These are phyloP conservation scores for Meganola albula DNA, from an alignment of 2,888 invertebrate species.

Conservation along the genomic window DNA sequence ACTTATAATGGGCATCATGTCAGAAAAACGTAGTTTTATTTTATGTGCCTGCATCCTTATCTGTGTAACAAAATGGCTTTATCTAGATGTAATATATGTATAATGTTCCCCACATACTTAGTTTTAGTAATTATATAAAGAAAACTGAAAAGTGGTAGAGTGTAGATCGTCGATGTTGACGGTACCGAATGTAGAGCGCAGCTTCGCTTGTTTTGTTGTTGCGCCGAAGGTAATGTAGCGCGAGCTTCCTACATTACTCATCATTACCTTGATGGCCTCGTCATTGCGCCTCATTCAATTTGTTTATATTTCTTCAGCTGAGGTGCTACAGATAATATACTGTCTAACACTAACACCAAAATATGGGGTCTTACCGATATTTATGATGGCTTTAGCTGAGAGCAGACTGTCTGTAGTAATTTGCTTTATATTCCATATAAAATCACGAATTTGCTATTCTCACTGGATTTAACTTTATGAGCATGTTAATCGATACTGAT, in stretches of 20 bases:
- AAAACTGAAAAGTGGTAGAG: too few relatives aligned
- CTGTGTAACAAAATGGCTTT: too few relatives aligned
- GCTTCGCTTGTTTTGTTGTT: too few relatives aligned
- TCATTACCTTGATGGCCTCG: slow-evolving; percentile 64
- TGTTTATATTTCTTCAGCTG: slow-evolving; percentile 75
- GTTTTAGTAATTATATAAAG: too few relatives aligned
- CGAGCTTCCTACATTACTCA: slow-evolving; percentile 56
- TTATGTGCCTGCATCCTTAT: too few relatives aligned
- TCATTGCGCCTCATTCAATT: slow-evolving; percentile 71
- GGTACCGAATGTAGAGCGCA: too few relatives aligned
- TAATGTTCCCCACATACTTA: too few relatives aligned
- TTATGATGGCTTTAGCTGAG: slow-evolving; percentile 63
- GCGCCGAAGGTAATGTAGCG: slow-evolving; percentile 2
- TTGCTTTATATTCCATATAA: slow-evolving; percentile 47
- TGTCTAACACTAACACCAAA: slow-evolving; percentile 57
- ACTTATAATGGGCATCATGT: too few relatives aligned
- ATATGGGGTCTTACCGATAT: slow-evolving; percentile 68
- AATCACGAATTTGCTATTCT: slow-evolving; percentile 39
- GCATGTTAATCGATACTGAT: too few relatives aligned
- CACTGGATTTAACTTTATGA: slow-evolving; percentile 28
- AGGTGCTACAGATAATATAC: slow-evolving; percentile 63
- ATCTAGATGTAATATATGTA: too few relatives aligned
- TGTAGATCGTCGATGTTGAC: too few relatives aligned
- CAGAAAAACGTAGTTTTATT: too few relatives aligned
- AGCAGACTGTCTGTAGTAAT: slow-evolving; percentile 47